A percentile compares a stretch with the other conserved stretches of the same genome.
phyloP scores from a whole-genome alignment of 2,113 vertebrate genomes.

The Caranx melampygus region DNA sequence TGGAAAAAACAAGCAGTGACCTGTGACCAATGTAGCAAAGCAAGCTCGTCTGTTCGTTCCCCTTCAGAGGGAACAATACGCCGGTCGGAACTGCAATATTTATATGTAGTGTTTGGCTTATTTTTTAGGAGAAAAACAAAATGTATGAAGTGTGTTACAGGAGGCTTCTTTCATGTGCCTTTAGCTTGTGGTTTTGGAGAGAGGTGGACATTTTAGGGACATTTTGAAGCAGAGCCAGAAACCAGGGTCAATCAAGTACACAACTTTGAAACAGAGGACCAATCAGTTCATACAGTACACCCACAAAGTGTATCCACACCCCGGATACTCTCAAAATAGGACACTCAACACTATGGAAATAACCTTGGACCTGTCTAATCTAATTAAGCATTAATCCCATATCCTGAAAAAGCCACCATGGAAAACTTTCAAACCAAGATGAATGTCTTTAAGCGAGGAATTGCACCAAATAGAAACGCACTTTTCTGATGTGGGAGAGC shows the following conservation, averaged over 20 bases:
- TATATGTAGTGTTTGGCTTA: conserved; percentile 17
- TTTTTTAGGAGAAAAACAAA: conserved; percentile 23
- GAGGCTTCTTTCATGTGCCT: conserved; percentile 77
- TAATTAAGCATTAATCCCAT: conserved; percentile 4
- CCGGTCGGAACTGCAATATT: conserved; percentile 42
- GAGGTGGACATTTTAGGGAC: conserved; percentile 15
- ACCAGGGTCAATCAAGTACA: conserved; percentile 22
- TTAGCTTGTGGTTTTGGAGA: conserved; percentile 51
- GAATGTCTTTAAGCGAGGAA: conserved; percentile 54
- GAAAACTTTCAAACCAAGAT: conserved; percentile 35
- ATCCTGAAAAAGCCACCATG: conserved; percentile 35
- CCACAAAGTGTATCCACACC: not conserved
- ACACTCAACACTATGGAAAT: not conserved
- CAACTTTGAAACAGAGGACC: conserved; percentile 43
- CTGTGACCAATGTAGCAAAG: conserved; percentile 74
- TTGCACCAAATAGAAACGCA: conserved; percentile 72
- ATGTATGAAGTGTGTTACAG: conserved; percentile 34
- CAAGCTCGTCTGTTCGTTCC: conserved; percentile 23
- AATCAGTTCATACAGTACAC: conserved; percentile 24
- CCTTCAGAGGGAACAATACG: conserved; percentile 17
- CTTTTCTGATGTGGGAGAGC: conserved; percentile 43
- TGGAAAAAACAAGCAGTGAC: conserved; percentile 37
- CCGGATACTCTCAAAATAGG: not conserved
- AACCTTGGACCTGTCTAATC: not conserved
- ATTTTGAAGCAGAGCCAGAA: conserved; percentile 44